A percentile compares a stretch with the other conserved stretches of the same genome.
Conservation (phyloP, 2,797 vertebrate species). For the Gadopsis marmoratus region DNA sequence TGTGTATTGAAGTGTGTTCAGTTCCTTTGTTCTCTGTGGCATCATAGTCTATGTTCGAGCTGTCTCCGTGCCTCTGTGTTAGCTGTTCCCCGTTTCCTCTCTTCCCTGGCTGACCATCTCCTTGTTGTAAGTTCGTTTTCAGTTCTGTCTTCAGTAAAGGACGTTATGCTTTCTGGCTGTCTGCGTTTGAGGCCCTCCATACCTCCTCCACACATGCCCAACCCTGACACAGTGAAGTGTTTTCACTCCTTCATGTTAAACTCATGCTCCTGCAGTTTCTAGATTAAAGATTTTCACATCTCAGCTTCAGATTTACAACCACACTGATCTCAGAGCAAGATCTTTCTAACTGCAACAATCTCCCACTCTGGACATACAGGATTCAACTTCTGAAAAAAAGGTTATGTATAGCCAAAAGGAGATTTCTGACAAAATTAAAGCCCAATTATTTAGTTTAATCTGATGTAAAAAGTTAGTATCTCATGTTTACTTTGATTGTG, state of each 20-base stretch:
- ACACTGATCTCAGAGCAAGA: constrained; percentile 16
- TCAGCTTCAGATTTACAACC: constrained; percentile 19
- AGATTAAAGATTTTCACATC: constrained; percentile 44
- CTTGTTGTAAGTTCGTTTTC: too few species aligned
- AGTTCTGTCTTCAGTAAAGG: too few species aligned
- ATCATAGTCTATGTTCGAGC: too few species aligned
- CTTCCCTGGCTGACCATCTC: too few species aligned
- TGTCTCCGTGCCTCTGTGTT: too few species aligned
- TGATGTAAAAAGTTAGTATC: neutral
- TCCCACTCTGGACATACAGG: neutral
- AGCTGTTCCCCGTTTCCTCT: too few species aligned
- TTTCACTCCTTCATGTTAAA: constrained; percentile 42
- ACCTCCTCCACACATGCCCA: too few species aligned
- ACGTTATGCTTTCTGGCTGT: too few species aligned
- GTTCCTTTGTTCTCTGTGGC: too few species aligned
- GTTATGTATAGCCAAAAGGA: neutral
- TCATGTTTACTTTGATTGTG: constrained; percentile 27
- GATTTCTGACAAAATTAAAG: constrained; percentile 7
- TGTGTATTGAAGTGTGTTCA: too few species aligned
- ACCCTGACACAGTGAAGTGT: neutral
- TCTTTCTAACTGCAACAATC: constrained; percentile 18
- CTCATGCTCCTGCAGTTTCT: constrained; percentile 26
- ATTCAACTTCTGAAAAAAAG: neutral
- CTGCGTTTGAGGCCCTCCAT: too few species aligned
- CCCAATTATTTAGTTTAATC: neutral